Conservation (phyloP, 2,113 vertebrate species). For the Indri indri region DNA sequence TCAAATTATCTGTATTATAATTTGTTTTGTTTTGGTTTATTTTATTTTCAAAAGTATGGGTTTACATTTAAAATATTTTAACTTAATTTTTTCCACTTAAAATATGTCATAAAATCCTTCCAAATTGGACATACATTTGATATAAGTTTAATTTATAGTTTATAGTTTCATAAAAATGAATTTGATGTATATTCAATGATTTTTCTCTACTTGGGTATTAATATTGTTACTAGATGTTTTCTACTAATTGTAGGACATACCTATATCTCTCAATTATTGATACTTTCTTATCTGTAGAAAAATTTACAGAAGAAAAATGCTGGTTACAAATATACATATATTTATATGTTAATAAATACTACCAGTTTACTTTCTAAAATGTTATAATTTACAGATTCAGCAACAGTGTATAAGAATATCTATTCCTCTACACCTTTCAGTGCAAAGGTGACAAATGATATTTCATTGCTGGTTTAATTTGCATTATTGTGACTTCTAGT, state of each 20-base stretch:
- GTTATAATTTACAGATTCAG: background rate
- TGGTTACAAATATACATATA: background rate
- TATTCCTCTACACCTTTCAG: background rate
- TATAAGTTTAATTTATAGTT: background rate
- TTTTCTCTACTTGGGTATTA: background rate
- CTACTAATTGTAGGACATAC: background rate
- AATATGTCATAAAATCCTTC: background rate
- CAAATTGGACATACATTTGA: background rate
- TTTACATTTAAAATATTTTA: background rate
- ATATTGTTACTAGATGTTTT: background rate
- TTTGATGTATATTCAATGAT: background rate
- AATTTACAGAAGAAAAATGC: background rate
- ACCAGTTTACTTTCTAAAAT: background rate
- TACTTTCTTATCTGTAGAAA: background rate
- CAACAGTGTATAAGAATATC: background rate
- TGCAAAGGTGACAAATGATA: background rate
- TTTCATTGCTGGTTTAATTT: background rate
- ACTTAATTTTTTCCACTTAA: background rate
- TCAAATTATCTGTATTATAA: background rate
- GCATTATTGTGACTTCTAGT: background rate
- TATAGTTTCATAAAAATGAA: background rate
- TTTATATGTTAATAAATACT: slow-evolving; percentile 9
- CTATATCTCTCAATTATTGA: background rate
- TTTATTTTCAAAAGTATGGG: background rate
- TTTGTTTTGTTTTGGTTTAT: background rate